Conservation (phyloP, 2,797 vertebrate genomes). For the Smutsia gigantea region DNA sequence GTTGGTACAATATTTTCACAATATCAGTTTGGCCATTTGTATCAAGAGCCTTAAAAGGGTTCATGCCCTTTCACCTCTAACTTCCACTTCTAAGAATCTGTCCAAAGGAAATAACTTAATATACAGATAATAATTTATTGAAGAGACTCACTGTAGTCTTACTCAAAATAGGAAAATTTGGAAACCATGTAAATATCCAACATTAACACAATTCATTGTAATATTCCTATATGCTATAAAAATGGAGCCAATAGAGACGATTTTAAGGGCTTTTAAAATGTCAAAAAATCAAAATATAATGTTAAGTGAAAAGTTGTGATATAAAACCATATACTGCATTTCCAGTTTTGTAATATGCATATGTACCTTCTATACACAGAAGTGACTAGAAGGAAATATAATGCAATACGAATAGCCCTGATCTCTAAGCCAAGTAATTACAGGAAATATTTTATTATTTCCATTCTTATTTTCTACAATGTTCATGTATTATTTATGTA, state of each 20-base stretch:
- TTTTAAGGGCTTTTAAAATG: conserved; percentile 1
- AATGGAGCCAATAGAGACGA: background rate
- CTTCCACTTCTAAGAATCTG: conserved; percentile 46
- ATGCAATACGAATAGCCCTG: background rate
- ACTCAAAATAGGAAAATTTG: conserved; percentile 43
- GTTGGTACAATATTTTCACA: background rate
- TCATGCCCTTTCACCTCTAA: conserved; percentile 26
- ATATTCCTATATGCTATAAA: background rate
- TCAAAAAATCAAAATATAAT: conserved; percentile 44
- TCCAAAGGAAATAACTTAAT: conserved; percentile 61
- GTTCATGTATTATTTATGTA: background rate
- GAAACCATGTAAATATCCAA: conserved; percentile 13
- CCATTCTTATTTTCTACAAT: background rate
- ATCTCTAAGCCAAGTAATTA: background rate
- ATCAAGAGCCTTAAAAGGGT: conserved; percentile 49
- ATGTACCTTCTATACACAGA: background rate
- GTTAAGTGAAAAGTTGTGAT: background rate
- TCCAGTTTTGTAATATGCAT: background rate
- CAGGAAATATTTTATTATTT: background rate
- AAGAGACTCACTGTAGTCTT: background rate
- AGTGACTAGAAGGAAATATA: background rate
- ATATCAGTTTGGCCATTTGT: conserved; percentile 28
- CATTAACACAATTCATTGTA: conserved; percentile 24
- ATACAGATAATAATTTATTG: background rate
- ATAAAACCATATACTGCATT: background rate